Conservation (phyloP, 2,888 invertebrate species). For the Bellardia bayeri region DNA sequence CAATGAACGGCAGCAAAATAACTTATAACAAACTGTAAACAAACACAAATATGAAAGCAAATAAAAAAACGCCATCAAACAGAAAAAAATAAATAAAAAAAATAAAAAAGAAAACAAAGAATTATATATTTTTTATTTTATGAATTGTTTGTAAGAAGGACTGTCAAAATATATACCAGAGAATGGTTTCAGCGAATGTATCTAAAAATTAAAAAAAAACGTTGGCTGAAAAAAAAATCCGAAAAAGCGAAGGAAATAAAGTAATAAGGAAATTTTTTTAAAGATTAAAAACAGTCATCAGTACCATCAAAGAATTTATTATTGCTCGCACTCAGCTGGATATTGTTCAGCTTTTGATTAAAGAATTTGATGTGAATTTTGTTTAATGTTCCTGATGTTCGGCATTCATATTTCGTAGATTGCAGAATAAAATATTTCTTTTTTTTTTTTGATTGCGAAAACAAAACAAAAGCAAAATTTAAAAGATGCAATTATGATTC, state of each 20-base stretch:
- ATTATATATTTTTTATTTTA: constrained; percentile 38
- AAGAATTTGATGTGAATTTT: constrained; percentile 11
- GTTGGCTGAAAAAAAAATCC: background rate
- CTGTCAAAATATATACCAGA: constrained; percentile 22
- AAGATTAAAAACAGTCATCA: constrained; percentile 42
- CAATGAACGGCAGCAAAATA: constrained; percentile 41
- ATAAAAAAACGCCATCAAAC: constrained; percentile 64
- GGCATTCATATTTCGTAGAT: too few relatives aligned
- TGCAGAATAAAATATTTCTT: too few relatives aligned
- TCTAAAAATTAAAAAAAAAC: constrained; percentile 23
- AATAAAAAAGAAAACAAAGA: constrained; percentile 6
- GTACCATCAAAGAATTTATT: constrained; percentile 55
- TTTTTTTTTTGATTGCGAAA: too few relatives aligned
- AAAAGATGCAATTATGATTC: too few relatives aligned
- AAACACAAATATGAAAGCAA: constrained; percentile 62
- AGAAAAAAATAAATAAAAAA: constrained; percentile 12
- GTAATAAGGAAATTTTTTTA: constrained; percentile 39
- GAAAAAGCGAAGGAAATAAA: constrained; percentile 14
- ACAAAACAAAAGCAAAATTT: too few relatives aligned
- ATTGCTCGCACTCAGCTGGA: constrained; percentile 52
- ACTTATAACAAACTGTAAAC: constrained; percentile 66
- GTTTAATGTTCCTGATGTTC: background rate
- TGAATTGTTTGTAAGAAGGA: constrained; percentile 45
- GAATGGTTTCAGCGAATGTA: constrained; percentile 9
- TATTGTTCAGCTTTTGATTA: constrained; percentile 35